These are phyloP conservation scores for Drosophila kokeensis DNA, from an alignment of 2,888 invertebrate genomes.

Conservation along the genomic window DNA sequence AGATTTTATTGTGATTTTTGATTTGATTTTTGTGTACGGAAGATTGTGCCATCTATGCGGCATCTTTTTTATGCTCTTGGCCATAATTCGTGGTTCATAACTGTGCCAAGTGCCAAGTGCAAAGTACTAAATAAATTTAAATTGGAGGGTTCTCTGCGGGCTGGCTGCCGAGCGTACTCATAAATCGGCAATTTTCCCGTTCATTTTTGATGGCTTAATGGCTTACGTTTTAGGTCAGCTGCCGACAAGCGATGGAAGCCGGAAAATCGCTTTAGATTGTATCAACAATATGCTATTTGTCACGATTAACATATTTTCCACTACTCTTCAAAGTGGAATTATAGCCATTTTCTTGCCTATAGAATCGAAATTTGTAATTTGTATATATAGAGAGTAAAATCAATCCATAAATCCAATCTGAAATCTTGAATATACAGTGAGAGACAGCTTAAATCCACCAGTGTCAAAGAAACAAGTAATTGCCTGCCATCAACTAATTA, in stretches of 20 bases:
- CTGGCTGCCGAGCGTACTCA: constrained; percentile 31
- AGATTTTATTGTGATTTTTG: constrained; percentile 17
- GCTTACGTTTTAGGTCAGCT: constrained; percentile 27
- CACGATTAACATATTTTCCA: constrained; percentile 9
- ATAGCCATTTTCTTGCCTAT: background rate
- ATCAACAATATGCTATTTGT: constrained; percentile 14
- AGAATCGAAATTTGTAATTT: background rate
- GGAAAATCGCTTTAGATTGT: constrained; percentile 15
- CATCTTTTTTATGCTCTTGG: constrained; percentile 42
- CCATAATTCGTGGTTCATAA: constrained; percentile 36
- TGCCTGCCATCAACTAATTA: too few relatives aligned
- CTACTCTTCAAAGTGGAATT: background rate
- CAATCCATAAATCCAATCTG: background rate
- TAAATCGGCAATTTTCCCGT: constrained; percentile 22
- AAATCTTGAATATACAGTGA: background rate
- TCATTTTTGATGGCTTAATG: constrained; percentile 39
- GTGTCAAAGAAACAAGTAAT: too few relatives aligned
- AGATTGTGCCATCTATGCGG: background rate
- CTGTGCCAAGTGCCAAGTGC: constrained; percentile 66
- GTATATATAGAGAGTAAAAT: background rate
- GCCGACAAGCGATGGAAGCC: constrained; percentile 8
- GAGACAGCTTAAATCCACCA: too few relatives aligned
- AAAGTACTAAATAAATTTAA: constrained; percentile 31
- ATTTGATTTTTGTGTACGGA: constrained; percentile 34
- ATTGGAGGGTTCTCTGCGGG: constrained; percentile 14